phyloP scores from a whole-genome alignment of 2,797 vertebrate species.

The Podarcis lilfordi region DNA sequence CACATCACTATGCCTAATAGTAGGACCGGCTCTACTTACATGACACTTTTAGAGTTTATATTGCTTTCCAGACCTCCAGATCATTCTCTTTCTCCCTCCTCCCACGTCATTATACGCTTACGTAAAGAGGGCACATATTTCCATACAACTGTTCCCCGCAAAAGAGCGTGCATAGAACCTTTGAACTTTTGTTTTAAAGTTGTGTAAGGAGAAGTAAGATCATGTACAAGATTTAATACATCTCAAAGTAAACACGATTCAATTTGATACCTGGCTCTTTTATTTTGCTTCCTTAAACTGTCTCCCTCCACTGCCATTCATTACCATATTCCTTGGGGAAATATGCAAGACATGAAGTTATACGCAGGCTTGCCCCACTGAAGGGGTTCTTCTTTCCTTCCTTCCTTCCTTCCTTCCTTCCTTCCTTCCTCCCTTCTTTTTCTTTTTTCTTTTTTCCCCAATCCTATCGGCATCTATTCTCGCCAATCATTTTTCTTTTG shows the following conservation, averaged over 20 bases:
- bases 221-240: constrained; percentile 66
- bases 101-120: background rate
- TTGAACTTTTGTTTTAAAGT: constrained; percentile 24
- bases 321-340: constrained; percentile 76
- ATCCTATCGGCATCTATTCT: constrained; percentile 76
- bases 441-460: constrained; percentile 78
- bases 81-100: constrained; percentile 5
- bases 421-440: constrained; percentile 78
- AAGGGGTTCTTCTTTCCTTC: constrained; percentile 74
- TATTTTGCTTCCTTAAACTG: constrained; percentile 76
- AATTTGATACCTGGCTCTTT: constrained; percentile 74
- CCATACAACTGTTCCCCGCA: background rate
- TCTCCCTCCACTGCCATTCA: constrained; percentile 72
- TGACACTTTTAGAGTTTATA: background rate
- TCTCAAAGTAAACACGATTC: constrained; percentile 70
- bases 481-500: constrained; percentile 76
- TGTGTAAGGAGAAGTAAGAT: constrained; percentile 63
- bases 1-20: no score
- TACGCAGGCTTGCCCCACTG: constrained; percentile 64
- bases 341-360: constrained; percentile 76
- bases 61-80: background rate
- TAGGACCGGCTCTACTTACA: background rate
- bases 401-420: constrained; percentile 78
- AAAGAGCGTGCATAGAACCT: background rate
- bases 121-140: background rate